Conservation (phyloP, 2,113 vertebrate species). For the Candoia aspera region DNA sequence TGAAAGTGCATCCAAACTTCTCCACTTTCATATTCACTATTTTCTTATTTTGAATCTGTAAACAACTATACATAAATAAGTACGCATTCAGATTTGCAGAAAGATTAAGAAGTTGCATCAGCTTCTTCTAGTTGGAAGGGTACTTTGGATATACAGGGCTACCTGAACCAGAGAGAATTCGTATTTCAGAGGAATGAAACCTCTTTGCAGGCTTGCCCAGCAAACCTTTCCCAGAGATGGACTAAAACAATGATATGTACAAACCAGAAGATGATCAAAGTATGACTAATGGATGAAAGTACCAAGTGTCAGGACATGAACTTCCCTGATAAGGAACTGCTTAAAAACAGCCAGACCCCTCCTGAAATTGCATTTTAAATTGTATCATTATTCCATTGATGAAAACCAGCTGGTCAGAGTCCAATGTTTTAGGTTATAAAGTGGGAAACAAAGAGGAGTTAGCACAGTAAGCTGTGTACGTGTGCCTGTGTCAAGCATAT, state of each 20-base stretch:
- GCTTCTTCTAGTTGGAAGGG: background rate
- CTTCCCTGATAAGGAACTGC: background rate
- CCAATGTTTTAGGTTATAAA: background rate
- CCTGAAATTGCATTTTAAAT: background rate
- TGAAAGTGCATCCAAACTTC: background rate
- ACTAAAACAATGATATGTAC: background rate
- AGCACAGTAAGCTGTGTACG: background rate
- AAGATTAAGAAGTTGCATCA: background rate
- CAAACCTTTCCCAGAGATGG: background rate
- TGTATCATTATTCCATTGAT: background rate
- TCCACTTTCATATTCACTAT: background rate
- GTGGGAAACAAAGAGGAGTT: background rate
- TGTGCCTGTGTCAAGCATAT: background rate
- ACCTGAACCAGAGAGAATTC: background rate
- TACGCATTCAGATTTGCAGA: background rate
- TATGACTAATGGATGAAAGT: background rate
- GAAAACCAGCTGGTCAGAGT: background rate
- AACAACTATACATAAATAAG: background rate
- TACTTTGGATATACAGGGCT: background rate
- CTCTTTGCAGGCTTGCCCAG: background rate
- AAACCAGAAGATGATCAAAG: background rate
- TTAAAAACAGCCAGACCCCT: background rate
- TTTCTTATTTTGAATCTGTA: background rate
- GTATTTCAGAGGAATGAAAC: background rate
- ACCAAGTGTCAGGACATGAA: background rate